A percentile compares a stretch with the other conserved stretches of the same genome.
Evolutionary conservation across 2,888 invertebrate species (phyloP).

Genomic region (Microplitis deprimator): DNA sequence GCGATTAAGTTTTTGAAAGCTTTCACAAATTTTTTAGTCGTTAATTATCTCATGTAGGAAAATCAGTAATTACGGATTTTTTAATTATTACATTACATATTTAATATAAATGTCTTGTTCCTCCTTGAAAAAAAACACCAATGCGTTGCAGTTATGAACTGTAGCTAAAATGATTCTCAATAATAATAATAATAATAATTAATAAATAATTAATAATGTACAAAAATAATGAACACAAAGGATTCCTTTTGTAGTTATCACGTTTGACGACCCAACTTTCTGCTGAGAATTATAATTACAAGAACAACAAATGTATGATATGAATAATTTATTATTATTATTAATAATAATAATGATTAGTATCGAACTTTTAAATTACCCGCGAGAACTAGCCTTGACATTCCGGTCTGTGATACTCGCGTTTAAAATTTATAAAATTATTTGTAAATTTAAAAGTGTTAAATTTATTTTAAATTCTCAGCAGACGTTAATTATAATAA

Average conservation of each 20-base stretch:
- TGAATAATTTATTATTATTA: neutral
- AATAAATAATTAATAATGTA: conserved; percentile 15
- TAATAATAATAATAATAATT: neutral
- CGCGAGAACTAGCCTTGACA: neutral
- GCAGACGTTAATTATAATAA: neutral
- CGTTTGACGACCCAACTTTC: neutral
- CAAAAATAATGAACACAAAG: neutral
- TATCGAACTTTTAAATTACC: neutral
- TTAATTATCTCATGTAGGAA: neutral
- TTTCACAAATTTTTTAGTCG: neutral
- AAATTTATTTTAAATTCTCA: conserved; percentile 4
- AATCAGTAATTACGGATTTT: neutral
- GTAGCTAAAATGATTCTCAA: neutral
- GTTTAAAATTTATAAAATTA: neutral
- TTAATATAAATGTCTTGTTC: neutral
- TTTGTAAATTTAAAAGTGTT: neutral
- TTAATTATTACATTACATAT: neutral
- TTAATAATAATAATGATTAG: neutral
- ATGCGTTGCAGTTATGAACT: neutral
- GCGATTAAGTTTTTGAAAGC: neutral
- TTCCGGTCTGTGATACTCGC: conserved; percentile 1
- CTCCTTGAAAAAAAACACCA: neutral
- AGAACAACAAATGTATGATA: neutral
- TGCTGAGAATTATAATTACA: neutral
- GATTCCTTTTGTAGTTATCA: neutral